These are phyloP conservation scores for Apaloderma vittatum DNA, from an alignment of 2,113 vertebrate species.

Conservation along the genomic window DNA sequence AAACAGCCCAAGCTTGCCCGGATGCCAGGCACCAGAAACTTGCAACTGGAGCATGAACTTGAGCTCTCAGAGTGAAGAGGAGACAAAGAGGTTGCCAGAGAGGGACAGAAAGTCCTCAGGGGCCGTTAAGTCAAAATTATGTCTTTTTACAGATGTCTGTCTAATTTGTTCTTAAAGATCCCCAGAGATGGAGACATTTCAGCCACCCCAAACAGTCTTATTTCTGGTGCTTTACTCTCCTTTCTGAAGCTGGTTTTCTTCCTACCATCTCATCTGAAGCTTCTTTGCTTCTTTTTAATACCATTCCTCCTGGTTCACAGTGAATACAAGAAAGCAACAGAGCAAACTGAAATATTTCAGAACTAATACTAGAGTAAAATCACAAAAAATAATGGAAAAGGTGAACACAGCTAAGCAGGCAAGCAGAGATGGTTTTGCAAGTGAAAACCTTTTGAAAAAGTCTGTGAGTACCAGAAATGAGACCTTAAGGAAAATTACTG, in stretches of 20 bases:
- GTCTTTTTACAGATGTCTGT: neutral
- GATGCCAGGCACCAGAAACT: neutral
- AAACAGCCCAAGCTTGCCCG: neutral
- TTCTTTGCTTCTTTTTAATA: neutral
- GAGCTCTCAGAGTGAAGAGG: neutral
- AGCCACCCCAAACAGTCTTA: neutral
- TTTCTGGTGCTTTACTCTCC: neutral
- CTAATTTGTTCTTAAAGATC: neutral
- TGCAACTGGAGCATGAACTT: neutral
- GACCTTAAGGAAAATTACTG: constrained; percentile 8
- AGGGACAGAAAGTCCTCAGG: neutral
- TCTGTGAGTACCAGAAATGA: neutral
- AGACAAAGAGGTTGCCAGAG: neutral
- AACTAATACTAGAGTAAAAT: neutral
- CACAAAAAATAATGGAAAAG: neutral
- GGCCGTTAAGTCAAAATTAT: neutral
- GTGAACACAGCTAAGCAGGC: neutral
- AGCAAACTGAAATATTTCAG: neutral
- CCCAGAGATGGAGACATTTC: neutral
- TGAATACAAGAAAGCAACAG: neutral
- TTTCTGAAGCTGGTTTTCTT: neutral
- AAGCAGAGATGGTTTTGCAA: neutral
- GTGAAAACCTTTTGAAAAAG: neutral
- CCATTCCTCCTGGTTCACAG: neutral
- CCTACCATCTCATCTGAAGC: neutral